Percentiles rank a stretch among this genome's conserved stretches.
Conservation (phyloP, 2,797 vertebrate species). For the Onychomys leucogaster region DNA sequence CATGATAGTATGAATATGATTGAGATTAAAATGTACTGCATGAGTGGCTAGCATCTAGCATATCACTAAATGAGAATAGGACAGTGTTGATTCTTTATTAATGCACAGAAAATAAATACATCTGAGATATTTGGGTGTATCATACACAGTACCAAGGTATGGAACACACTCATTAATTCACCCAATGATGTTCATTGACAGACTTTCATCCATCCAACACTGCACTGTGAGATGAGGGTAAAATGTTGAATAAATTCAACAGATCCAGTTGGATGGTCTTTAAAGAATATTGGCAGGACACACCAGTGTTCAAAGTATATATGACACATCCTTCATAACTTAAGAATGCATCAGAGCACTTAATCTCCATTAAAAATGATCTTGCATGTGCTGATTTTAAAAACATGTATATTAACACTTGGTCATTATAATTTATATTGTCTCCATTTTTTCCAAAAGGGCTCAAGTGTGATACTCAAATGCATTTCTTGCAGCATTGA, state of each 20-base stretch:
- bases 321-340: background rate
- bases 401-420: background rate
- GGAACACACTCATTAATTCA: background rate
- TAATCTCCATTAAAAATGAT: background rate
- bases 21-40: background rate
- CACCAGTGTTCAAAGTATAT: background rate
- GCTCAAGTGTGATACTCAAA: background rate
- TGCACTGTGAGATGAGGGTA: background rate
- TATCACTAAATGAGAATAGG: background rate
- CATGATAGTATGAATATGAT: background rate
- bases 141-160: background rate
- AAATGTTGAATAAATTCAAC: background rate
- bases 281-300: background rate
- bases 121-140: background rate
- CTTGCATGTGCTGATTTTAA: background rate
- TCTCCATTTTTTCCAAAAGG: background rate
- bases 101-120: background rate
- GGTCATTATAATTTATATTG: background rate
- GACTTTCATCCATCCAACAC: background rate
- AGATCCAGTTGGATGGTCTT: background rate
- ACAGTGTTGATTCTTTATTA: background rate
- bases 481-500: background rate
- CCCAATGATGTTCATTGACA: background rate
- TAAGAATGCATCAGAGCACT: background rate
- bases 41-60: background rate